Percentiles rank a stretch among this genome's conserved stretches.
Conservation (phyloP, 2,113 vertebrate species). For the Numida meleagris region DNA sequence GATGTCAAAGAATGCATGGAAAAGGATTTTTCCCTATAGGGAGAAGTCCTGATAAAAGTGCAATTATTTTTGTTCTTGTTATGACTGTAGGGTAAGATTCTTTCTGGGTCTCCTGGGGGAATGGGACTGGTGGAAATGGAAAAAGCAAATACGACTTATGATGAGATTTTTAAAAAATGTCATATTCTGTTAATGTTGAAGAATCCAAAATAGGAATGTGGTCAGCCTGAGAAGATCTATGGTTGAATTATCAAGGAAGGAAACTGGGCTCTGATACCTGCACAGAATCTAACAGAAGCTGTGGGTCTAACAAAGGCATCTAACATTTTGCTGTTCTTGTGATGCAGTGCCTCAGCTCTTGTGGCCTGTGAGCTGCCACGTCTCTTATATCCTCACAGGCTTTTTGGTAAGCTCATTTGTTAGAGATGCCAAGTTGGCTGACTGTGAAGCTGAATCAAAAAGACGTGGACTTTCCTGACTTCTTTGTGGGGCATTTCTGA, state of each 20-base stretch:
- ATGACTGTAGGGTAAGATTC: constrained; percentile 22
- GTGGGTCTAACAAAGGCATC: neutral
- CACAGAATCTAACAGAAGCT: neutral
- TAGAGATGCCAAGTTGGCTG: neutral
- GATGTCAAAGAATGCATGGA: neutral
- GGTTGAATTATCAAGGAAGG: neutral
- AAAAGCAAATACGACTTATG: constrained; percentile 6
- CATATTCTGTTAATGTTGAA: neutral
- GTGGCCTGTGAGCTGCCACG: neutral
- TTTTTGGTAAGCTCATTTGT: neutral
- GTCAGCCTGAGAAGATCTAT: neutral
- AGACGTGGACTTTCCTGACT: neutral
- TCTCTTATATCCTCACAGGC: neutral
- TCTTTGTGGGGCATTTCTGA: neutral
- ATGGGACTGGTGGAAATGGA: neutral
- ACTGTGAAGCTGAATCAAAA: neutral
- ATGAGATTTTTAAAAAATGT: neutral
- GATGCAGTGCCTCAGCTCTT: neutral
- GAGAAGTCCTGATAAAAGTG: neutral
- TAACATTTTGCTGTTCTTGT: neutral
- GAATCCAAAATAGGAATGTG: neutral
- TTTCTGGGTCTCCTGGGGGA: neutral
- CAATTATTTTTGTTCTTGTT: constrained; percentile 25
- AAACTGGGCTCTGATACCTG: neutral
- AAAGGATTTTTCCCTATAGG: neutral